phyloP scores from a whole-genome alignment of 2,888 invertebrate genomes.

The Herminia tarsipennalis region DNA sequence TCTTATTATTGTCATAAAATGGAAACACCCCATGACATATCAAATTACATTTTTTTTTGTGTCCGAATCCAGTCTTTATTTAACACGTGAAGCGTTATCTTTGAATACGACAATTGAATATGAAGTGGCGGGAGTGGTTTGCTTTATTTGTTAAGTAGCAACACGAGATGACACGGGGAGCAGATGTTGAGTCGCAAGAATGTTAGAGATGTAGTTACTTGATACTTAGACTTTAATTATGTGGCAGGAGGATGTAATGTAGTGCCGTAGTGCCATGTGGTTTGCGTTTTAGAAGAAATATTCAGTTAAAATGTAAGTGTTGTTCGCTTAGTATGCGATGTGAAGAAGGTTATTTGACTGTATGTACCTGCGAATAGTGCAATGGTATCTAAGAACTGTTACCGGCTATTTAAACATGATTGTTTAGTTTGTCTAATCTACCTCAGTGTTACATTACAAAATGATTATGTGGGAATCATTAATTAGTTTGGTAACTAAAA shows the following conservation, averaged over 20 bases:
- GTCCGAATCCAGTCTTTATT: constrained; percentile 38
- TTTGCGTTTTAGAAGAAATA: background rate
- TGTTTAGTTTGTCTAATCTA: too few species aligned
- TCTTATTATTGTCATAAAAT: too few species aligned
- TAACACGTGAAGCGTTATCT: constrained; percentile 42
- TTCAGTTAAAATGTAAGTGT: too few species aligned
- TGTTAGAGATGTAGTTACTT: background rate
- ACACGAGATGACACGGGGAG: constrained; percentile 5
- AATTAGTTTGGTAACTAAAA: too few species aligned
- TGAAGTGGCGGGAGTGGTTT: constrained; percentile 36
- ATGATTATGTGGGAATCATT: too few species aligned
- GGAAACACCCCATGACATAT: constrained; percentile 53
- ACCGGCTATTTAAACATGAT: too few species aligned
- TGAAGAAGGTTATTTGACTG: too few species aligned
- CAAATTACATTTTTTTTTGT: constrained; percentile 41
- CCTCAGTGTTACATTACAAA: too few species aligned
- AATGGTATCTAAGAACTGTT: too few species aligned
- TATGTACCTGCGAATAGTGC: too few species aligned
- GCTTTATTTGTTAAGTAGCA: constrained; percentile 20
- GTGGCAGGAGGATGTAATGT: background rate
- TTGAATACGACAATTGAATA: constrained; percentile 28
- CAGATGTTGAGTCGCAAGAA: constrained; percentile 22
- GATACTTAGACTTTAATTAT: background rate
- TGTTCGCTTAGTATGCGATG: too few species aligned
- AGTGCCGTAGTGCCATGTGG: background rate